Conservation (phyloP, 37 sponge, comb jelly and placozoan genomes). For the Petrosia ficiformis region DNA sequence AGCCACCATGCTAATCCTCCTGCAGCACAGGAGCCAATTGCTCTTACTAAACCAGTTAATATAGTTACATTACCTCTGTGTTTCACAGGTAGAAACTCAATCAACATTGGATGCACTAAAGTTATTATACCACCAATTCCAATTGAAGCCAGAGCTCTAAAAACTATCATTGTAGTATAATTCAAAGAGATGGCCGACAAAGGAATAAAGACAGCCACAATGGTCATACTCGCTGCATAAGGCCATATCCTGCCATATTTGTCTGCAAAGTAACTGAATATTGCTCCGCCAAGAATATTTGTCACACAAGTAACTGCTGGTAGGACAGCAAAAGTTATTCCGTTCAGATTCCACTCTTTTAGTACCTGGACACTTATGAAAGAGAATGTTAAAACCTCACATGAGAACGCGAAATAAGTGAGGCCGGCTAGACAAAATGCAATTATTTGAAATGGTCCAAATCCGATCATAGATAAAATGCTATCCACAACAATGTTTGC, state of each 20-base stretch:
- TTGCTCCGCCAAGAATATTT: conserved; percentile 30
- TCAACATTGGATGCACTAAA: conserved; percentile 13
- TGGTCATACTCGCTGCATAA: background rate
- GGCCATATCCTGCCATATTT: conserved; percentile 53
- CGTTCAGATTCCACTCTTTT: conserved; percentile 4
- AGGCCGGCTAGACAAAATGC: conserved; percentile 19
- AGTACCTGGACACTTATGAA: conserved; percentile 17
- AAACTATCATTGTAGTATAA: conserved; percentile 11
- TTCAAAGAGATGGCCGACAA: conserved; percentile 37
- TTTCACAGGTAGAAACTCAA: conserved; percentile 48
- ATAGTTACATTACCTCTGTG: conserved; percentile 33
- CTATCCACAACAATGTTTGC: conserved; percentile 1
- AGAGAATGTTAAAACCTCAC: conserved; percentile 28
- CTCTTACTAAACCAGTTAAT: conserved; percentile 7
- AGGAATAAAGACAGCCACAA: conserved; percentile 28
- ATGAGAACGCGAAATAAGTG: conserved; percentile 23
- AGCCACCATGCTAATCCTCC: conserved; percentile 66
- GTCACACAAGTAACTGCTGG: conserved; percentile 32
- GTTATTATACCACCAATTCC: conserved; percentile 18
- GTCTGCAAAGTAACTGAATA: conserved; percentile 32
- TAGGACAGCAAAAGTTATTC: conserved; percentile 19
- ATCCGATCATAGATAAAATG: conserved; percentile 23
- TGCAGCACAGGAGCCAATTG: conserved; percentile 27
- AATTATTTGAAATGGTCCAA: conserved; percentile 37
- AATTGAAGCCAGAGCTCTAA: conserved; percentile 26